Conservation (phyloP, 2,797 vertebrate genomes). For the Columba guinea region DNA sequence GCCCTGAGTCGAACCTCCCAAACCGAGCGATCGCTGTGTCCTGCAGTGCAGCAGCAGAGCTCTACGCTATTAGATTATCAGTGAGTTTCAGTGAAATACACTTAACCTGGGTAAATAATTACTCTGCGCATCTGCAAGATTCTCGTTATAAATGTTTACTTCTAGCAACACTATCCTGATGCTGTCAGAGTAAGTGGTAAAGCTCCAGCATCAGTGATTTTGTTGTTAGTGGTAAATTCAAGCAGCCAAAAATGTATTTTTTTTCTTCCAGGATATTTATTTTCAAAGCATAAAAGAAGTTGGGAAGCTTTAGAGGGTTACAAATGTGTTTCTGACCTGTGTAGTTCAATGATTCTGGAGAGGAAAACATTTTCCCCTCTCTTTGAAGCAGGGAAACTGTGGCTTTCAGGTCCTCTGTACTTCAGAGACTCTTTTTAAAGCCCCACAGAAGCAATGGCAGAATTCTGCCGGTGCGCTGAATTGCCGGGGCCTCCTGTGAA, state of each 20-base stretch:
- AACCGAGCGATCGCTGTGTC: neutral
- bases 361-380: neutral
- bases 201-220: constrained; percentile 98
- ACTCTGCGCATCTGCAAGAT: neutral
- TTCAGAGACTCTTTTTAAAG: neutral
- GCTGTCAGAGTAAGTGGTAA: constrained; percentile 86
- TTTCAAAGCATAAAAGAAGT: neutral
- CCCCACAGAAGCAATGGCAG: neutral
- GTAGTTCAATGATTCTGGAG: neutral
- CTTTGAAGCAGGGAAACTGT: neutral
- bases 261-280: neutral
- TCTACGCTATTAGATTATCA: neutral
- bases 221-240: constrained; percentile 84
- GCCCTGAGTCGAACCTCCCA: neutral
- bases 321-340: neutral
- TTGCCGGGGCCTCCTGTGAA: neutral
- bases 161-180: constrained; percentile 90
- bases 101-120: neutral
- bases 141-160: constrained; percentile 67
- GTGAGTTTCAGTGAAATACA: neutral
- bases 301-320: neutral
- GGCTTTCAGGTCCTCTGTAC: neutral
- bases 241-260: constrained; percentile 46
- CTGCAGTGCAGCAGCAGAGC: neutral
- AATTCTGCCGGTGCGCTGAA: neutral